phyloP scores from a whole-genome alignment of 1,140 invertebrate genomes.

The Scaptomyza montana region DNA sequence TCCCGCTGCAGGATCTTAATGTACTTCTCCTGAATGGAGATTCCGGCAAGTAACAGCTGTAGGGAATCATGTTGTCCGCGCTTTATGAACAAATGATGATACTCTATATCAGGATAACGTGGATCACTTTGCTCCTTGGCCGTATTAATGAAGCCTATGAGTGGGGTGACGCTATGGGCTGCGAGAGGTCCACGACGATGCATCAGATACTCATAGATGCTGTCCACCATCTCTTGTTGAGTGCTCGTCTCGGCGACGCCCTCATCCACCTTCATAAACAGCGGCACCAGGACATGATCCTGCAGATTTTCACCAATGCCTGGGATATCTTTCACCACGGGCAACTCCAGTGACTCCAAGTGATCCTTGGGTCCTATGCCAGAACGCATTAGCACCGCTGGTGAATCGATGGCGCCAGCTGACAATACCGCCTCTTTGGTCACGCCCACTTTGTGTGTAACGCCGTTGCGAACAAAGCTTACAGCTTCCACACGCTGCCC shows the following conservation, averaged over 20 bases:
- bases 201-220: conserved; percentile 59
- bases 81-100: conserved; percentile 59
- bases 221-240: conserved; percentile 37
- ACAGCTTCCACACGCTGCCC: conserved; percentile 61
- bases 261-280: conserved; percentile 59
- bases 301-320: conserved; percentile 87
- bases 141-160: conserved; percentile 64
- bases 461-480: conserved; percentile 67
- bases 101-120: conserved; percentile 76
- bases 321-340: conserved; percentile 83
- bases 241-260: conserved; percentile 38
- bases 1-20: conserved; percentile 16
- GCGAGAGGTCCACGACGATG: conserved; percentile 84
- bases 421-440: conserved; percentile 86
- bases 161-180: conserved; percentile 83
- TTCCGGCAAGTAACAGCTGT: conserved; percentile 28
- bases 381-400: conserved; percentile 85
- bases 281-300: conserved; percentile 84
- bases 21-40: conserved; percentile 57
- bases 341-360: conserved; percentile 84
- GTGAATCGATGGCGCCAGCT: conserved; percentile 85
- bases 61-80: conserved; percentile 43
- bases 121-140: conserved; percentile 34
- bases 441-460: conserved; percentile 65
- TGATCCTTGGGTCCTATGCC: conserved; percentile 85